phyloP scores from a whole-genome alignment of 64 coral and sea anemone genomes.

The Actinia tenebrosa region DNA sequence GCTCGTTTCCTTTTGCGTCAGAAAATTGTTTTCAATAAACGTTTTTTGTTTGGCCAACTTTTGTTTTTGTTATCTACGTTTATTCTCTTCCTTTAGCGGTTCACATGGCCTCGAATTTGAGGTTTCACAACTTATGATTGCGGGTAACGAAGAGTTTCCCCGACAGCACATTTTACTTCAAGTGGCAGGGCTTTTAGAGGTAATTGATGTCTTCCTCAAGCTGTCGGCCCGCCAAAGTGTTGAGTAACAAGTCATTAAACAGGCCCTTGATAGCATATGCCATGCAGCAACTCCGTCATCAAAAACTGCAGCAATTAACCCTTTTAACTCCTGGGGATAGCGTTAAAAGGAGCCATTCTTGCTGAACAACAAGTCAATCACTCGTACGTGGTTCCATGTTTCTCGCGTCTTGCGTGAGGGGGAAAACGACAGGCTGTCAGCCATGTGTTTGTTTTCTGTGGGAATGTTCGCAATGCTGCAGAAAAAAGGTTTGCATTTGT shows the following conservation, averaged over 20 bases:
- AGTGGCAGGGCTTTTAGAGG: slow-evolving; percentile 8
- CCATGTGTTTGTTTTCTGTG: slow-evolving; percentile 6
- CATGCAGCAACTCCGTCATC: background rate
- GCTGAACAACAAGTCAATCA: slow-evolving; percentile 17
- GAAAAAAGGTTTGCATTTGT: background rate
- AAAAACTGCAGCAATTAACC: slow-evolving; percentile 12
- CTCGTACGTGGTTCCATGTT: background rate
- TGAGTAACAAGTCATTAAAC: slow-evolving; percentile 13
- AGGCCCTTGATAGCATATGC: slow-evolving; percentile 14
- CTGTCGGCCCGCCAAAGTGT: slow-evolving; percentile 10
- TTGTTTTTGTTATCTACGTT: background rate
- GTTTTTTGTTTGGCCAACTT: background rate
- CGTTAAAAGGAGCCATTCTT: slow-evolving; percentile 7
- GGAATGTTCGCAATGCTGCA: background rate
- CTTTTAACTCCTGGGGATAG: slow-evolving; percentile 17
- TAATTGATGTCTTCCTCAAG: slow-evolving; percentile 21
- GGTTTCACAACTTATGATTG: background rate
- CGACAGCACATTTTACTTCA: background rate
- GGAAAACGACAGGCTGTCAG: background rate
- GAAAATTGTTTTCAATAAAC: slow-evolving; percentile 5
- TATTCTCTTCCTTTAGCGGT: background rate
- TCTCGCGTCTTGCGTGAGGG: background rate
- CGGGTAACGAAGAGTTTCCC: background rate
- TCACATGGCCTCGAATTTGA: background rate
- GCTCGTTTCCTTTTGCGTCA: slow-evolving; percentile 4